These are phyloP conservation scores for Hyles lineata DNA, from an alignment of 2,888 invertebrate species.

Conservation along the genomic window DNA sequence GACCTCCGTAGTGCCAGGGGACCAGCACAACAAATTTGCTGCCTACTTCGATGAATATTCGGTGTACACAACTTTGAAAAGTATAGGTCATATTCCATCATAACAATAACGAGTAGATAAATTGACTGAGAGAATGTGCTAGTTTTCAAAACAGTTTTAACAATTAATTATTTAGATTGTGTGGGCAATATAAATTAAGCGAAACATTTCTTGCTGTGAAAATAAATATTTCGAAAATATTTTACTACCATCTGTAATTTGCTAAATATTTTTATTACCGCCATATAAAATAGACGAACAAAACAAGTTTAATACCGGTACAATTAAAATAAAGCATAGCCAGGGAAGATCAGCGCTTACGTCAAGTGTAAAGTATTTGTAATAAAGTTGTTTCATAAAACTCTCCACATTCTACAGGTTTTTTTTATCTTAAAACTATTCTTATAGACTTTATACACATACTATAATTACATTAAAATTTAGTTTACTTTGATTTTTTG, in stretches of 20 bases:
- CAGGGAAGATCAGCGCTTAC: neutral
- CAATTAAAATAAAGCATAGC: neutral
- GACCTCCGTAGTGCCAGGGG: too few relatives aligned
- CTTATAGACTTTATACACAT: neutral
- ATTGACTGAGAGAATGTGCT: too few relatives aligned
- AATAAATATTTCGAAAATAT: neutral
- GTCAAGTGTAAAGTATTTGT: slow-evolving; percentile 1
- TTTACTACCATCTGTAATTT: neutral
- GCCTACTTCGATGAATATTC: too few relatives aligned
- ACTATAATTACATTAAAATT: neutral
- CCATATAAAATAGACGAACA: neutral
- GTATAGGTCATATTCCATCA: too few relatives aligned
- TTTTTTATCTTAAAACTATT: slow-evolving; percentile 10
- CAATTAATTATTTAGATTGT: too few relatives aligned
- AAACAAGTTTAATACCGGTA: neutral
- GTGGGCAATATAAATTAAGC: neutral
- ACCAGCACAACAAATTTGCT: too few relatives aligned
- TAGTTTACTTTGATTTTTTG: too few relatives aligned
- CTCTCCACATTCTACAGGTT: slow-evolving; percentile 26
- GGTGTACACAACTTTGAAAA: too few relatives aligned
- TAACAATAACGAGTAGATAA: too few relatives aligned
- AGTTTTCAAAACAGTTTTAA: too few relatives aligned
- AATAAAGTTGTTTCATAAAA: slow-evolving; percentile 19
- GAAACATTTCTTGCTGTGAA: neutral
- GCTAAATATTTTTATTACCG: slow-evolving; percentile 10